phyloP scores from a whole-genome alignment of 2,113 vertebrate species.

The Bos indicus region DNA sequence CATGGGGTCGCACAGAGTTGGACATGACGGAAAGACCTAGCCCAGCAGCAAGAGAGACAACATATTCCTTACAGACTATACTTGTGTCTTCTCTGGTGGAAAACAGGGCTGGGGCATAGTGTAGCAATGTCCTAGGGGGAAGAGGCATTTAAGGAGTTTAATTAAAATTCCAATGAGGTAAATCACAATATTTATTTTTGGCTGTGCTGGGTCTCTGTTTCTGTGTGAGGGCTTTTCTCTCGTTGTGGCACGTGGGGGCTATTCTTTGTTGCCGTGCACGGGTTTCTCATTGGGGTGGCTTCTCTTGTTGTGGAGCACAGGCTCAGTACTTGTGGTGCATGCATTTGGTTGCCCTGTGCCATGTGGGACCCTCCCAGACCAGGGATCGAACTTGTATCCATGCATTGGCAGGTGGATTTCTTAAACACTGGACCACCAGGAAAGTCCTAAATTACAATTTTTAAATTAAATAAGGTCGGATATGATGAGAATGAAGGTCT shows the following conservation, averaged over 20 bases:
- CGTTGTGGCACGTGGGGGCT: accelerated
- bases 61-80: neutral
- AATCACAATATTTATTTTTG: neutral
- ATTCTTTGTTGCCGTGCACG: neutral
- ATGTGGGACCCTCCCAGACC: neutral
- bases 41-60: neutral
- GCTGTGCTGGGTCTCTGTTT: neutral
- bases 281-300: neutral
- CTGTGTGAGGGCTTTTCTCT: neutral
- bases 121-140: neutral
- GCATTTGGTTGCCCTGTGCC: neutral
- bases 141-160: neutral
- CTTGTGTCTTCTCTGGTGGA: neutral
- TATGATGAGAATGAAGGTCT: neutral
- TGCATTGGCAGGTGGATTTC: neutral
- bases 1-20: neutral
- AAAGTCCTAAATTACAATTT: neutral
- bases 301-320: neutral
- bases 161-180: neutral
- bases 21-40: neutral
- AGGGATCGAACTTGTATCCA: neutral
- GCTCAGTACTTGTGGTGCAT: neutral
- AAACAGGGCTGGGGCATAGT: accelerated
- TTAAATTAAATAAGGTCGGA: neutral
- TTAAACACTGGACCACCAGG: neutral